phyloP scores from a whole-genome alignment of 2,888 invertebrate species.

The Carterocephalus palaemon region DNA sequence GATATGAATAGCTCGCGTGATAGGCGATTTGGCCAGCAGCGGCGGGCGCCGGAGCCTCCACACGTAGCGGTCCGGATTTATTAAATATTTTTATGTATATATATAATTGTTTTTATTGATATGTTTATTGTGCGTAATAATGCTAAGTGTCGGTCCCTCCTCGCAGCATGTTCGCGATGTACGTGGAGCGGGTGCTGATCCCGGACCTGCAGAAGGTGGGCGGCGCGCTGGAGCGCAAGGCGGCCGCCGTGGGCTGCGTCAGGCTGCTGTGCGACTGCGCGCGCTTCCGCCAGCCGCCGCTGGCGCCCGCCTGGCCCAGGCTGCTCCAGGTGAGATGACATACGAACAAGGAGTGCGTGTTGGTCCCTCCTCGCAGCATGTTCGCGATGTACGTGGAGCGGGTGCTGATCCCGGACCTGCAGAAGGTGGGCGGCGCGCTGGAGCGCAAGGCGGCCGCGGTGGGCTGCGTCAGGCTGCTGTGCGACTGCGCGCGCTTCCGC shows the following conservation, averaged over 20 bases:
- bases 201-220: constrained; percentile 92
- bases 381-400: constrained; percentile 97
- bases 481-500: constrained; percentile 84
- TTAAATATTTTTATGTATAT: too few species aligned
- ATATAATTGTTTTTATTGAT: too few species aligned
- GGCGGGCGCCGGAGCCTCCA: too few species aligned
- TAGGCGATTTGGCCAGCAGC: background rate
- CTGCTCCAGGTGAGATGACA: constrained; percentile 80
- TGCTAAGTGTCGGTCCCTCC: too few species aligned
- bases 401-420: constrained; percentile 90
- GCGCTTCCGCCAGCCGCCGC: constrained; percentile 75
- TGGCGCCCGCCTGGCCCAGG: constrained; percentile 80
- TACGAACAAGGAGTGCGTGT: too few species aligned
- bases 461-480: constrained; percentile 91
- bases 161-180: constrained; percentile 98
- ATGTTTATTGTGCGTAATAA: too few species aligned
- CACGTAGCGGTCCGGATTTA: too few species aligned
- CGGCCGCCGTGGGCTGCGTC: constrained; percentile 93
- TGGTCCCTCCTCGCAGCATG: constrained; percentile 82
- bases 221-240: constrained; percentile 90
- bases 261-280: constrained; percentile 90
- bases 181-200: constrained; percentile 92
- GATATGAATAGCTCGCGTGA: too few species aligned
- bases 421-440: constrained; percentile 88
- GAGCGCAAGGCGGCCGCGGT: constrained; percentile 95